Base-by-base conservation (phyloP, 1,140 invertebrate species). In the Aphaenogaster rudis region DNA sequence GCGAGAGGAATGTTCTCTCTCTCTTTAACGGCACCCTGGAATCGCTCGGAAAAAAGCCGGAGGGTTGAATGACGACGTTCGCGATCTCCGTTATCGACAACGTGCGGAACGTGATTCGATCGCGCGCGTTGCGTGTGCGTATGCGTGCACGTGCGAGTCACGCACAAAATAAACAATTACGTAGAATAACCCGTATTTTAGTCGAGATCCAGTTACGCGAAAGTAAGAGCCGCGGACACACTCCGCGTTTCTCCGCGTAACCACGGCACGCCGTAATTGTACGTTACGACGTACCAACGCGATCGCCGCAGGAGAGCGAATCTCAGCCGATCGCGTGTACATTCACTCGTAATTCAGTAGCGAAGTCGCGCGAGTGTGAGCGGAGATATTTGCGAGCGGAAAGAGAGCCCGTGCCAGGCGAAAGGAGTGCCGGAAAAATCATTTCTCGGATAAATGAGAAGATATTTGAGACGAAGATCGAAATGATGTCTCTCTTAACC, bases 131-230 rank as follows among this genome's bases (percentile, higher is more conserved):
- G 17, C 54, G 33, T 57, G 48, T 50, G 45, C 9, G n/a, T 36
- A 50, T 57, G 8, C 6, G 33, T 39, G 7, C 33, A n/a, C 67
- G 57, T 57, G 39, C 28, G n/a, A 63, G 15, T 50, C 15, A 33
- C 21, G 8, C 54, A 45, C 42, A 80, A 77, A 88, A 86, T 81
- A 77, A 88, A 90, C 89, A 90, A 80, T 90, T 85, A 33, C 21
- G 59, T 57, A 78, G 77, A 67, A 63, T 90, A 88, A 88, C 28
- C 42, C 36, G 64, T 61, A 74, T 85, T 87, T 74, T 45, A 67
- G 61, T 15, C 33, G 15, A 54, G 79, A 89, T 87, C 54, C 74
- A 48, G 88, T 90, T 85, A 76, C 57, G 78, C 72, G 88, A 90
- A 89, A 89, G 84, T 89, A 90, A 90, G 76, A 89, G 88, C 50